Percentiles rank a stretch among this genome's conserved stretches.
Evolutionary conservation across 2,797 vertebrate species (phyloP).

Genomic region (Eupleurogrammus muticus): DNA sequence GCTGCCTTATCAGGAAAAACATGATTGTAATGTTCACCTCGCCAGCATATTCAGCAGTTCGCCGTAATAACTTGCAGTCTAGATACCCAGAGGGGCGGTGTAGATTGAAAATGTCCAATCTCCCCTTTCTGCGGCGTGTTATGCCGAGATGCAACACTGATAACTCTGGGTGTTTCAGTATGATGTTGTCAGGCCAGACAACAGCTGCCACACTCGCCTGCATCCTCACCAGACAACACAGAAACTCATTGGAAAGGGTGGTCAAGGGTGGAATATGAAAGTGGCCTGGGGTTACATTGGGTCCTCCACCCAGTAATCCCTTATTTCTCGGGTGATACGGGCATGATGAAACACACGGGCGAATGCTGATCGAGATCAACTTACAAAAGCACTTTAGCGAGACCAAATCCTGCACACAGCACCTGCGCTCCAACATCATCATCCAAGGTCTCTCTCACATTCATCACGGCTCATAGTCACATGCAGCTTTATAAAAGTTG

Average conservation of each 20-base stretch:
- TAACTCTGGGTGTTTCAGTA: conserved; percentile 55
- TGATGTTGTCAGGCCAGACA: conserved; percentile 48
- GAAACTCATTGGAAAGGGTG: conserved; percentile 28
- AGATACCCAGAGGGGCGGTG: conserved; percentile 66
- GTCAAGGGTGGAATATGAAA: conserved; percentile 37
- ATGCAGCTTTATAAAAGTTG: conserved; percentile 53
- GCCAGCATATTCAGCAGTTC: conserved; percentile 71
- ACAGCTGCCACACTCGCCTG: conserved; percentile 50
- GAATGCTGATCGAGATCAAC: conserved; percentile 27
- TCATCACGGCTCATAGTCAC: conserved; percentile 28
- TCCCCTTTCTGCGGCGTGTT: conserved; percentile 50
- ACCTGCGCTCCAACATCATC: conserved; percentile 48
- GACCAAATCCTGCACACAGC: conserved; percentile 37
- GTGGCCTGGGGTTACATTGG: conserved; percentile 26
- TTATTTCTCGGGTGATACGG: conserved; percentile 32
- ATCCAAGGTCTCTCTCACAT: conserved; percentile 52
- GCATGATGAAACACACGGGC: conserved; percentile 23
- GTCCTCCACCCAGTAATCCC: conserved; percentile 36
- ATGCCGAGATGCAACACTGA: conserved; percentile 58
- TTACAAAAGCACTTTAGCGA: conserved; percentile 37
- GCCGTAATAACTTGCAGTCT: conserved; percentile 72
- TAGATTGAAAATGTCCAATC: conserved; percentile 81
- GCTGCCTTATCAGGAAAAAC: conserved; percentile 76
- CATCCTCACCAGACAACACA: conserved; percentile 18
- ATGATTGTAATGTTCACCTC: conserved; percentile 79